Base-by-base conservation (phyloP, 2,888 invertebrate species). In the Ornithoptera priamus region DNA sequence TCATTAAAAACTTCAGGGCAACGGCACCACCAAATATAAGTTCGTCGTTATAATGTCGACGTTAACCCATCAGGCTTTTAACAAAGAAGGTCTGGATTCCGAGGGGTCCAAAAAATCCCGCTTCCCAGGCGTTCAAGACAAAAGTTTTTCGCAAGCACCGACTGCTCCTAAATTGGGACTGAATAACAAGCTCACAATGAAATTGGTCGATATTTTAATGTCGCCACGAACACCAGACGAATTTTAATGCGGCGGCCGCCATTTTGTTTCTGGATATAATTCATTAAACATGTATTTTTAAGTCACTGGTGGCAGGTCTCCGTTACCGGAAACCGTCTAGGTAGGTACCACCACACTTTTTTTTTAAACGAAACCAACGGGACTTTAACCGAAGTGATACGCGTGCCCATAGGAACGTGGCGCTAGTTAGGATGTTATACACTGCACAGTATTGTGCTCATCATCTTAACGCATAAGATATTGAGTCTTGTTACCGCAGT, bases 161-260 rank as follows among this genome's bases (percentile, higher is more conserved):
- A 39, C 61, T 64, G 39, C 56, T 61, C 69, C 69, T 60, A 72
- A 75, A 72, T 72, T 71, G 75, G 72, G 30, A 42, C 66, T 64
- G 70, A 65, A 65, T 65, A 65, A 66, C 69, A 58, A 71, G 70
- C 65, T 73, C 59, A 63, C 69, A 65, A 56, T 24, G 22, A 71
- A 68, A 66, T 56, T 65, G 65, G 70, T 65, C 75, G 71, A 75
- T 75, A 76, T 75, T 74, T 74, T 73, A 72, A 75, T 75, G 74
- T 59, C 67, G 61, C 60, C 72, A 70, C 73, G 72, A 67, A 75
- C 77, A 73, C 72, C 70, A 73, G 68, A 74, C 75, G 81, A 81
- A 84, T 83, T 76, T 78, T 76, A 84, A 82, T 75, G 42, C 15
- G 50, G 20, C 22, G 22, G 42, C 65, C 50, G 62, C 68, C 58